These are phyloP conservation scores for Leptinotarsa peninsularis DNA, from an alignment of 2,888 invertebrate genomes.

Conservation along the genomic window DNA sequence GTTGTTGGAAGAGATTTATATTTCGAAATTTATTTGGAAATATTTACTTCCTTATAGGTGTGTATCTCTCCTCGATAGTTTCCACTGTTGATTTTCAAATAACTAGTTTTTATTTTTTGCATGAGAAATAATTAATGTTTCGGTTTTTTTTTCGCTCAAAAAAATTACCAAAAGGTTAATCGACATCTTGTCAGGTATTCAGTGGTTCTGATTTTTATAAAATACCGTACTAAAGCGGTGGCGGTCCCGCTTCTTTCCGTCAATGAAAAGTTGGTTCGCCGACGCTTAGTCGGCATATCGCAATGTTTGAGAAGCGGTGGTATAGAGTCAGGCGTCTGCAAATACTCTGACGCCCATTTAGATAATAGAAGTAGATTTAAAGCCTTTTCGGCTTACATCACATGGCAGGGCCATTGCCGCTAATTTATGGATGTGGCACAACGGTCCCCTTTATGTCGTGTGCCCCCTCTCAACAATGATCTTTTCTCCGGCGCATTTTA, in stretches of 20 bases:
- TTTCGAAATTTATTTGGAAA: no score
- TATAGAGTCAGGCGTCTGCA: constrained; percentile 57
- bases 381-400: constrained; percentile 64
- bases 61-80: no score
- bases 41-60: no score
- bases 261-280: constrained; percentile 25
- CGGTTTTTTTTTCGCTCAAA: no score
- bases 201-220: neutral
- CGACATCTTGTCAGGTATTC: neutral
- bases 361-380: constrained; percentile 66
- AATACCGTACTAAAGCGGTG: neutral
- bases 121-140: no score
- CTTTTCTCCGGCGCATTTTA: constrained; percentile 39
- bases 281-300: constrained; percentile 44
- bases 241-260: constrained; percentile 14
- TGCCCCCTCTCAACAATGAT: constrained; percentile 40
- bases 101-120: no score
- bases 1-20: no score
- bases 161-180: no score
- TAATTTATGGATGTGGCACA: constrained; percentile 63
- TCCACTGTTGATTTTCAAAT: no score
- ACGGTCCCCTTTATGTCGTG: constrained; percentile 51
- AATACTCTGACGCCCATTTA: constrained; percentile 65
- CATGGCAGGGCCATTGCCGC: constrained; percentile 60
- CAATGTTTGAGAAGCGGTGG: constrained; percentile 51